Evolutionary conservation across 2,888 invertebrate genomes (phyloP), one percentile per base, ranked within the genome.

Genomic region (Phaonia tiefii): DNA sequence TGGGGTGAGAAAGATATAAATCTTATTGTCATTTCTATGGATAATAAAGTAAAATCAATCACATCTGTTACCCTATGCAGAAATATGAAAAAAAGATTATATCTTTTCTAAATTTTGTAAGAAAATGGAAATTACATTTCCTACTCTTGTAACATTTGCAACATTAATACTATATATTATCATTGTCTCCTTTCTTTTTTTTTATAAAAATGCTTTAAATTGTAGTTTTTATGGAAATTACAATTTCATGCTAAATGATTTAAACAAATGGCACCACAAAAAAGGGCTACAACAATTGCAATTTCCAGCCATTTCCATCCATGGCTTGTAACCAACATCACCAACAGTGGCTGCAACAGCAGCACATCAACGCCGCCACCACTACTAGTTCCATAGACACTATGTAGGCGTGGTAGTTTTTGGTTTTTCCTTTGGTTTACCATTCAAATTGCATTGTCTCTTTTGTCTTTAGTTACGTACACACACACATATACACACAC

Each of bases 221-320:
- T 60, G 20, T 8, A 15, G 8, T 31, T 60, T 60, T 20, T 20
- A 22, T 60, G 37, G 7, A 39, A 78, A 75, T 78, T 69, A 81
- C 78, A 81, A 81, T 81, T 81, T 75, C 65, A 81, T 78, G 81
- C 63, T 63, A 75, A 81, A 81, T 81, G 81, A 78, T 81, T 78
- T 78, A 75, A 81, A 49, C 78, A 63, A 63, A 42, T 63, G 63
- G 63, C 63, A 13, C 39, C 20, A 42, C 39, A 60, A 60, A 58
- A 60, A 66, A 17, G 37, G 11, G 17, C 31, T 17, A 51, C 49
- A 31, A 31, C 46, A 17, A 51, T 25, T 51, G 67, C 72, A 20
- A 49, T 20, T 56, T 39, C 25, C 58, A 42, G 58, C 54, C 15
- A n/a, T 10, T 42, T n/a, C 46, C 31, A 31, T 20, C 25, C 75